These are phyloP conservation scores for Leptinotarsa defecta DNA, from an alignment of 1,140 invertebrate genomes.

Conservation along the genomic window DNA sequence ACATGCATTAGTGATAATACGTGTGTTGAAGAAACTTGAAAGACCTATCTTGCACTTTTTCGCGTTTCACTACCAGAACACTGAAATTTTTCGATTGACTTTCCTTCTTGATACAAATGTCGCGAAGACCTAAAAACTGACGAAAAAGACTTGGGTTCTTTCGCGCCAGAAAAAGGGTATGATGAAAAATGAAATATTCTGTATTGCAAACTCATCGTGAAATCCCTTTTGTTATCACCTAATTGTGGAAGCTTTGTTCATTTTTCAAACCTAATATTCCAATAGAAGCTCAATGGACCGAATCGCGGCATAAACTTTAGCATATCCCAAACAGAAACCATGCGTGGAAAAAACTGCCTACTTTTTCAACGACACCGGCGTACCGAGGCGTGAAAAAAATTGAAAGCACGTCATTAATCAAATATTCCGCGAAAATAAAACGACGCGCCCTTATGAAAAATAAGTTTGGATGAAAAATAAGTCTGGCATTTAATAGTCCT, in stretches of 20 bases:
- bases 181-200: no score
- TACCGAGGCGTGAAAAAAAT: constrained; percentile 5
- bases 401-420: constrained; percentile 8
- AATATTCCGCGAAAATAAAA: constrained; percentile 8
- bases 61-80: no score
- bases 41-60: no score
- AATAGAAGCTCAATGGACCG: neutral
- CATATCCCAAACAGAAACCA: constrained; percentile 5
- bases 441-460: constrained; percentile 1
- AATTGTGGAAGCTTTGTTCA: constrained; percentile 3
- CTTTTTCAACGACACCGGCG: constrained; percentile 7
- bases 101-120: no score
- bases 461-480: neutral
- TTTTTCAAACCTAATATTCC: constrained; percentile 4
- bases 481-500: neutral
- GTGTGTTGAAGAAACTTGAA: no score
- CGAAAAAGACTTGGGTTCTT: no score
- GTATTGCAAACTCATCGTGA: no score
- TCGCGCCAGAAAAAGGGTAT: neutral
- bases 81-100: no score
- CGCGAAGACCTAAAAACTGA: no score
- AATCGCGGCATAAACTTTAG: neutral
- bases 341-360: neutral
- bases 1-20: no score
- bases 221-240: neutral